Percentiles rank a stretch among this genome's conserved stretches.
Evolutionary conservation across 2,113 vertebrate genomes (phyloP).

Genomic region (Lichenostomus cassidix): DNA sequence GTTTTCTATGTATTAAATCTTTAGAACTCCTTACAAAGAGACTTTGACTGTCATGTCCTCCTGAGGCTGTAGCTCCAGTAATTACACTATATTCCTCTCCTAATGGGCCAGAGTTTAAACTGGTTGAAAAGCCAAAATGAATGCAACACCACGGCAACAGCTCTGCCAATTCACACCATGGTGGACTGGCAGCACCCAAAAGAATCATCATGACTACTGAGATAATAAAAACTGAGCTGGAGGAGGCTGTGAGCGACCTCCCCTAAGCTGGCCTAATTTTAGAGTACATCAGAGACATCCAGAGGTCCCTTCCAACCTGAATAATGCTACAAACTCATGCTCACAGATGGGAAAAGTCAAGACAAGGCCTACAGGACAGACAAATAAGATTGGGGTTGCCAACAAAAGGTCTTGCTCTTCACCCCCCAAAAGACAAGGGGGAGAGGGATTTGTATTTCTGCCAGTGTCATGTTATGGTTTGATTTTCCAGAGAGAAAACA

Average conservation of each 20-base stretch:
- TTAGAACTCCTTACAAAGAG: neutral
- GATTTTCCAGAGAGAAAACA: neutral
- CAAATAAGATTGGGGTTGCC: neutral
- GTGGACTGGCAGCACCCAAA: neutral
- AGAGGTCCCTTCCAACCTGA: neutral
- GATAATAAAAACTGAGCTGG: neutral
- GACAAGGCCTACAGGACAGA: neutral
- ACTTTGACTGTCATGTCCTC: neutral
- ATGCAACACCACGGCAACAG: fast-evolving
- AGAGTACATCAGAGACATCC: neutral
- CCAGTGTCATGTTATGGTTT: neutral
- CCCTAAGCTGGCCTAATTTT: neutral
- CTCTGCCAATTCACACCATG: neutral
- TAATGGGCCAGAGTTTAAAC: neutral
- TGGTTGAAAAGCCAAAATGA: neutral
- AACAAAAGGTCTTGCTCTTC: neutral
- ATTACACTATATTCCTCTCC: neutral
- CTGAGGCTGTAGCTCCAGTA: neutral
- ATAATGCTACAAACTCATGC: neutral
- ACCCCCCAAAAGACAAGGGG: neutral
- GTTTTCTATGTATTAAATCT: neutral
- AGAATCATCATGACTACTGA: neutral
- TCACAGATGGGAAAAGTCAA: neutral
- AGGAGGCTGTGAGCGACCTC: neutral
- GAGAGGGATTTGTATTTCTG: neutral